Evolutionary conservation across 92 coral and sea anemone genomes (phyloP).

Genomic region (Muricea muricata): DNA sequence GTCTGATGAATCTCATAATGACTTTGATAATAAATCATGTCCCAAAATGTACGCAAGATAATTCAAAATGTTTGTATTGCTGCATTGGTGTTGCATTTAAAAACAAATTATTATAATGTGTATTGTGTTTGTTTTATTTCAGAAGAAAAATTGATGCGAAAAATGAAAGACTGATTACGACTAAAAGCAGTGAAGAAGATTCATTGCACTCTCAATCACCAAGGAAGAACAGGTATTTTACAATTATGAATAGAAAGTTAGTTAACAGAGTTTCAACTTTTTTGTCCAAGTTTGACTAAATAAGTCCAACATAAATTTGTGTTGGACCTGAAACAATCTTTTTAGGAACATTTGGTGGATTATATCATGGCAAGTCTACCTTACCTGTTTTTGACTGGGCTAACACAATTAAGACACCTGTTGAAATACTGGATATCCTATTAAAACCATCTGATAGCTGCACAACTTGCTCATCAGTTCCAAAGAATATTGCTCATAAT

Average conservation of each 20-base stretch:
- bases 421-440: background rate
- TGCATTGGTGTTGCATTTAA: background rate
- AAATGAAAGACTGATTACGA: background rate
- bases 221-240: background rate
- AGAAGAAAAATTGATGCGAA: background rate
- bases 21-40: background rate
- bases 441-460: background rate
- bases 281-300: background rate
- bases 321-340: background rate
- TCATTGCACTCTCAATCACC: background rate
- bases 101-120: background rate
- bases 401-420: background rate
- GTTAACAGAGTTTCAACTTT: background rate
- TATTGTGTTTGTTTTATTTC: background rate
- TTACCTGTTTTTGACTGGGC: constrained; percentile 33
- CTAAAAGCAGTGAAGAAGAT: background rate
- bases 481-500: constrained; percentile 9
- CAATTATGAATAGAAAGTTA: background rate
- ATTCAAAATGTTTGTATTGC: background rate
- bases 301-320: background rate
- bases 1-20: background rate
- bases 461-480: constrained; percentile 11
- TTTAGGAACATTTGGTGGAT: background rate
- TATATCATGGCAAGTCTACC: background rate
- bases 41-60: background rate